A percentile compares a stretch with the other conserved stretches of the same genome.
Conservation (phyloP, 2,113 vertebrate genomes). For the Microtus richardsoni region DNA sequence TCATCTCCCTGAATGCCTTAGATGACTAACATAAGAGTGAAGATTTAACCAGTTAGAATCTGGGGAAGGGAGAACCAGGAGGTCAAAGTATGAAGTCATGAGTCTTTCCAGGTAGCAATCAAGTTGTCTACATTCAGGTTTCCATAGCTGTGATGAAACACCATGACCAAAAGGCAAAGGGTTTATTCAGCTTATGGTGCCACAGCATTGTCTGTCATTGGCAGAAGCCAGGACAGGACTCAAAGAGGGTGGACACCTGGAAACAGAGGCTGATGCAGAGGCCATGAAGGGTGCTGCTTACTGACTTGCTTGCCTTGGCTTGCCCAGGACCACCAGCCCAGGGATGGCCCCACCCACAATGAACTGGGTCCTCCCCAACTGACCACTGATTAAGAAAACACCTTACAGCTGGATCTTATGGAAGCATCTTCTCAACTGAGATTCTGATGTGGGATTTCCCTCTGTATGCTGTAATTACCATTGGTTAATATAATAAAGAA, state of each 20-base stretch:
- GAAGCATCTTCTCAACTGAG: background rate
- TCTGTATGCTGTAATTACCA: too few species aligned
- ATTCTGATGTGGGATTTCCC: too few species aligned
- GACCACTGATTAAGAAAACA: background rate
- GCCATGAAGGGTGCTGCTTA: background rate
- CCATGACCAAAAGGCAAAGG: background rate
- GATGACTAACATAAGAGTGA: background rate
- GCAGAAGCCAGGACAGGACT: background rate
- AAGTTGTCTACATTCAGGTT: background rate
- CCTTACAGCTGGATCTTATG: background rate
- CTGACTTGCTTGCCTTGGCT: background rate
- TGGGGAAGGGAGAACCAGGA: background rate
- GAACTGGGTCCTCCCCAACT: background rate
- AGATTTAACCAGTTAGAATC: background rate
- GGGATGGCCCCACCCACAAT: background rate
- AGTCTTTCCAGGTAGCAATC: background rate
- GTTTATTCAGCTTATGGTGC: background rate
- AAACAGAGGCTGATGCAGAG: background rate
- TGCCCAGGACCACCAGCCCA: background rate
- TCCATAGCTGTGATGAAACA: background rate
- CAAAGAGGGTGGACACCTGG: background rate
- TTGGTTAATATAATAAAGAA: too few species aligned
- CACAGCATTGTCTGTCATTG: background rate
- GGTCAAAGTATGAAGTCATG: background rate
- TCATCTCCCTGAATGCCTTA: background rate